These are phyloP conservation scores for Pelobates fuscus DNA, from an alignment of 2,113 vertebrate species.

Conservation along the genomic window DNA sequence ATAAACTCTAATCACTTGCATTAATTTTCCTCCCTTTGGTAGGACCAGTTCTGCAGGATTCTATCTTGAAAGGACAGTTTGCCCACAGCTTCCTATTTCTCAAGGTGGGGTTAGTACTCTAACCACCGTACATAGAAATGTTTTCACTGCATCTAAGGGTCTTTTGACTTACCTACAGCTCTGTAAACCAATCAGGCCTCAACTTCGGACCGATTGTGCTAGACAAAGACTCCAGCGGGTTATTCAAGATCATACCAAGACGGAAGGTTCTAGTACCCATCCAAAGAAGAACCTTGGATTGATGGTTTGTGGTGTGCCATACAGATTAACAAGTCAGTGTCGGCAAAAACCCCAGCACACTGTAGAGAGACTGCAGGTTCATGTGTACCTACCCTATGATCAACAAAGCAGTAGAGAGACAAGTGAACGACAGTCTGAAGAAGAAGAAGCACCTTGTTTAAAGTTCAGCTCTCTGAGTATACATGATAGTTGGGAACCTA, in stretches of 20 bases:
- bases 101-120: not conserved
- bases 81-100: not conserved
- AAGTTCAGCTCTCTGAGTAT: constrained; percentile 13
- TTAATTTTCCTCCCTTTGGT: not conserved
- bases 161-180: constrained; percentile 35
- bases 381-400: constrained; percentile 30
- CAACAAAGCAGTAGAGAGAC: not conserved
- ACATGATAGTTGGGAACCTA: not conserved
- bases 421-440: not conserved
- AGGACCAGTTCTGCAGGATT: constrained; percentile 15
- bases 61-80: not conserved
- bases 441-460: not conserved
- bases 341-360: not conserved
- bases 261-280: not conserved
- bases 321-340: not conserved
- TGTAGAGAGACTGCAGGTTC: constrained; percentile 22
- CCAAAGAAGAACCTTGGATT: not conserved
- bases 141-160: constrained; percentile 1
- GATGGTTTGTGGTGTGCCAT: constrained; percentile 22
- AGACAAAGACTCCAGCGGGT: not conserved
- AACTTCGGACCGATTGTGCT: not conserved
- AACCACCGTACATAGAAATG: not conserved
- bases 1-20: no score
- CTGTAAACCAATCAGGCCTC: constrained; percentile 21
- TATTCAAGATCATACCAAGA: not conserved